Percentiles rank a stretch among this genome's conserved stretches.
Conservation (phyloP, 2,888 invertebrate species). For the Drosophila sordidapex region DNA sequence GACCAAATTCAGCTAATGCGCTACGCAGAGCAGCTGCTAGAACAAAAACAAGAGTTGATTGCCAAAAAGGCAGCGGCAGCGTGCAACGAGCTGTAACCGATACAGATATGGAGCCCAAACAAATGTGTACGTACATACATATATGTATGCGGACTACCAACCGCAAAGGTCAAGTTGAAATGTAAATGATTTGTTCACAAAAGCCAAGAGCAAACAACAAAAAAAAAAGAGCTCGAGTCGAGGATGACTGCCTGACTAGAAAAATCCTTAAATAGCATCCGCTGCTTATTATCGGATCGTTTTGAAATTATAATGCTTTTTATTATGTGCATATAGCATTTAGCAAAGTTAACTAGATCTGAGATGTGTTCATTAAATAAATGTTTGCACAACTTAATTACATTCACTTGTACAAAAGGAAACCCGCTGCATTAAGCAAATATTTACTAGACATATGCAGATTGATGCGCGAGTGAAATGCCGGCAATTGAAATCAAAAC, state of each 20-base stretch:
- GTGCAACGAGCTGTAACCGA: slow-evolving; percentile 60
- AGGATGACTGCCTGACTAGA: neutral
- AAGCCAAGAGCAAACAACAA: slow-evolving; percentile 40
- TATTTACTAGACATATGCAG: neutral
- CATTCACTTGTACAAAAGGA: slow-evolving; percentile 1
- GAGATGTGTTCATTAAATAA: neutral
- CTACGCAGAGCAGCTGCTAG: slow-evolving; percentile 37
- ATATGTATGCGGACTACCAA: neutral
- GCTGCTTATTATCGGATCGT: neutral
- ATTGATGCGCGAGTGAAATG: slow-evolving; percentile 2
- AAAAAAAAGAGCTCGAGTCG: neutral
- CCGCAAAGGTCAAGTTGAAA: slow-evolving; percentile 67
- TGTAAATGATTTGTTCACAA: slow-evolving; percentile 54
- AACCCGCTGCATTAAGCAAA: slow-evolving; percentile 22
- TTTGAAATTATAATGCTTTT: neutral
- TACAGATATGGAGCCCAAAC: slow-evolving; percentile 36
- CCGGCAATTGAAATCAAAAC: slow-evolving; percentile 19
- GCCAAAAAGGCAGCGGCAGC: slow-evolving; percentile 51
- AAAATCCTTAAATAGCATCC: neutral
- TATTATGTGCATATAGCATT: neutral
- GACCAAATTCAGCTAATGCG: slow-evolving; percentile 62
- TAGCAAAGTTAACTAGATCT: neutral
- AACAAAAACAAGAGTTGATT: slow-evolving; percentile 41
- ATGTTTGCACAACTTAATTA: neutral
- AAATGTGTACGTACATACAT: slow-evolving; percentile 4